phyloP scores from a whole-genome alignment of 2,797 vertebrate species.

The Hemibagrus guttatus region DNA sequence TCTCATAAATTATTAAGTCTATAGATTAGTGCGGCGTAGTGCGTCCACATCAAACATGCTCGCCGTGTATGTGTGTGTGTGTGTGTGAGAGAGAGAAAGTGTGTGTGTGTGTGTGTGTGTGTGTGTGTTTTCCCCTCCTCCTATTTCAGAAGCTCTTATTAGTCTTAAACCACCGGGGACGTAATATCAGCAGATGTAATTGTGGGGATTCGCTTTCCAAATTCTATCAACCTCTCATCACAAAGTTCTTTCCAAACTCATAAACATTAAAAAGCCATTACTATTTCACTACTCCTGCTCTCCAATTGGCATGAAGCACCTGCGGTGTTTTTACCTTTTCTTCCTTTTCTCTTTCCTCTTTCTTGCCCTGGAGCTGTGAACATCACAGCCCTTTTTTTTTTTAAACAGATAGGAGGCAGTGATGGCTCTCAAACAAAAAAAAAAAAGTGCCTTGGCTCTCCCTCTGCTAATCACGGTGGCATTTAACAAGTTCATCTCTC shows the following conservation, averaged over 20 bases:
- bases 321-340: constrained; percentile 33
- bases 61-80: too few species aligned
- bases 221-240: constrained; percentile 47
- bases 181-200: constrained; percentile 56
- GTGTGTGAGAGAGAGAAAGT: too few species aligned
- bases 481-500: constrained; percentile 60
- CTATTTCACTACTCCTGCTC: constrained; percentile 46
- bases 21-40: constrained; percentile 51
- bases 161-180: constrained; percentile 49
- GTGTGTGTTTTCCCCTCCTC: constrained; percentile 16
- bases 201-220: constrained; percentile 42
- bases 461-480: constrained; percentile 41
- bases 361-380: constrained; percentile 41
- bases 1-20: constrained; percentile 58
- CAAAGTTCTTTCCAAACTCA: constrained; percentile 53
- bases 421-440: constrained; percentile 25
- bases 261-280: constrained; percentile 58
- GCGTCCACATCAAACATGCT: constrained; percentile 47
- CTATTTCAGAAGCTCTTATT: constrained; percentile 45
- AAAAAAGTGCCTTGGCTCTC: constrained; percentile 34
- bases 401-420: constrained; percentile 2
- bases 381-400: constrained; percentile 32
- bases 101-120: too few species aligned
- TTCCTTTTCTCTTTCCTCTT: constrained; percentile 13
- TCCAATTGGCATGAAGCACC: constrained; percentile 54